Conservation (phyloP, 2,888 invertebrate species). For the Penaeus monodon region DNA sequence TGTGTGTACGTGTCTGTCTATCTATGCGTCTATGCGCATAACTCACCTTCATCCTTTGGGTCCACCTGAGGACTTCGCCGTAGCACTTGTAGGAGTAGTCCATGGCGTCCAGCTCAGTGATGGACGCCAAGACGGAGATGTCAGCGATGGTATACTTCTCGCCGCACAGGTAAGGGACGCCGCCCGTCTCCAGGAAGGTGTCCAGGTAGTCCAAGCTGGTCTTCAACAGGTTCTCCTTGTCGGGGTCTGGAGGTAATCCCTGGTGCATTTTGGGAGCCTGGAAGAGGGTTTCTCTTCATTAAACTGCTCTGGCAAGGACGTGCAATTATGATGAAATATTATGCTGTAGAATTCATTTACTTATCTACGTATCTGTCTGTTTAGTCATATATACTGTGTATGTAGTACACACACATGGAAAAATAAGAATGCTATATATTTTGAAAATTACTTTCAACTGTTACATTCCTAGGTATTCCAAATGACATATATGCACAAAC, state of each 20-base stretch:
- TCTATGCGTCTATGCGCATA: not conserved
- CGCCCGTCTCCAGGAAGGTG: slow-evolving; percentile 66
- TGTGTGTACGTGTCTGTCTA: not conserved
- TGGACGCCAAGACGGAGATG: slow-evolving; percentile 68
- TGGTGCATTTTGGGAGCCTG: slow-evolving; percentile 66
- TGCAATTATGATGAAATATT: too few relatives aligned
- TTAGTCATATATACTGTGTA: too few relatives aligned
- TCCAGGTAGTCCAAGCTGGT: slow-evolving; percentile 67
- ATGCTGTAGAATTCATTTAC: too few relatives aligned
- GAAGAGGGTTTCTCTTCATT: not conserved
- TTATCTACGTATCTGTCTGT: too few relatives aligned
- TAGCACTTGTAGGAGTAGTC: slow-evolving; percentile 67
- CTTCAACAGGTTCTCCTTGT: slow-evolving; percentile 67
- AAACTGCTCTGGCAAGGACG: too few relatives aligned
- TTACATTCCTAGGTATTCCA: too few relatives aligned
- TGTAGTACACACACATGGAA: too few relatives aligned
- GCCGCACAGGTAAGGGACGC: slow-evolving; percentile 67
- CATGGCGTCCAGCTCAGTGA: slow-evolving; percentile 67
- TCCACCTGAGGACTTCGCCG: slow-evolving; percentile 59
- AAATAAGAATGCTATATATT: too few relatives aligned
- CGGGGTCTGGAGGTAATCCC: slow-evolving; percentile 66
- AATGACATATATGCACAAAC: too few relatives aligned
- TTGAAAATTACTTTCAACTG: too few relatives aligned
- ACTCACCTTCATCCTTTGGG: slow-evolving; percentile 52
- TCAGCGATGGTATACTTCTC: slow-evolving; percentile 69